A percentile compares a stretch with the other conserved stretches of the same genome.
Evolutionary conservation across 2,113 vertebrate species (phyloP).

Genomic region (Cacatua alba): DNA sequence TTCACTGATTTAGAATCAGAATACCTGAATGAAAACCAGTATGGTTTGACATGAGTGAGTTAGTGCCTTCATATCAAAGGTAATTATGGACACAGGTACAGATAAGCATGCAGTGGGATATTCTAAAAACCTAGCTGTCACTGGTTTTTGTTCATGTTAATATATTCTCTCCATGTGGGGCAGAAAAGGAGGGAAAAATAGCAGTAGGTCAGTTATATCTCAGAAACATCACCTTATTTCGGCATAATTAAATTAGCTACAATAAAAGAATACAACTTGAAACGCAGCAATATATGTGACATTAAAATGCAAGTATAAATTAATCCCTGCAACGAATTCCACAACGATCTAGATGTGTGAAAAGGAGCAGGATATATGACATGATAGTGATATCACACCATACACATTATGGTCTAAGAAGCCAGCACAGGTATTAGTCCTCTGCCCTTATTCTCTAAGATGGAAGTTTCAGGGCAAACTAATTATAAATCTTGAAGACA

Average conservation of each 20-base stretch:
- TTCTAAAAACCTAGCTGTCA: not conserved
- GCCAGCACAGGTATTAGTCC: not conserved
- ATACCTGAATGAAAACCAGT: not conserved
- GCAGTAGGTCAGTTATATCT: not conserved
- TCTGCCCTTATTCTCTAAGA: not conserved
- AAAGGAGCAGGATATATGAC: not conserved
- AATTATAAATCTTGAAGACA: not conserved
- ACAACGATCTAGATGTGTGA: not conserved
- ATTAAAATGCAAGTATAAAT: not conserved
- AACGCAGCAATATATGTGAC: not conserved
- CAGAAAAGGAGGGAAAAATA: not conserved
- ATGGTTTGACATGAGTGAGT: not conserved
- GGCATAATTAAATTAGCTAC: not conserved
- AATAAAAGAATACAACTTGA: not conserved
- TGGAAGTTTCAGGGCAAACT: not conserved
- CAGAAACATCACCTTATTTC: not conserved
- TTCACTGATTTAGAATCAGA: not conserved
- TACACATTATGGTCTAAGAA: not conserved
- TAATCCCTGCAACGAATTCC: not conserved
- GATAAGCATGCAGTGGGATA: not conserved
- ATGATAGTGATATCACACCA: not conserved
- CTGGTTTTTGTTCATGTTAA: not conserved
- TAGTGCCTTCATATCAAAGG: not conserved
- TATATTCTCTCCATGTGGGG: not conserved
- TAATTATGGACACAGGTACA: not conserved